Conservation (phyloP, 2,113 vertebrate genomes). For the Corythornis vintsioides region DNA sequence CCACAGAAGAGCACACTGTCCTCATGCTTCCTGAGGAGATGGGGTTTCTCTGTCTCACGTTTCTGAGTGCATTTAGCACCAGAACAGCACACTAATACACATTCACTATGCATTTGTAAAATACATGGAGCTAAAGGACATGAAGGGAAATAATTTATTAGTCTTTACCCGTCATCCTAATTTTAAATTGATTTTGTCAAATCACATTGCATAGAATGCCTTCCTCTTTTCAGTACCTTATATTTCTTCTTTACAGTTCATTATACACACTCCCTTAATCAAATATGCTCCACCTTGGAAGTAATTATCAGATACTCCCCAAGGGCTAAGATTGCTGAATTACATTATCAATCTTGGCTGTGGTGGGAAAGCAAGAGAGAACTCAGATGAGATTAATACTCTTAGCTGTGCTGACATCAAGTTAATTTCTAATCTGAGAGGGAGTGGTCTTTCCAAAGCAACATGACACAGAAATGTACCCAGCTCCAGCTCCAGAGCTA, state of each 20-base stretch:
- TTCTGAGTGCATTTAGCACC: not conserved
- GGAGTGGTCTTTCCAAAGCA: not conserved
- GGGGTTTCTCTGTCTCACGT: not conserved
- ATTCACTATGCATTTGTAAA: not conserved
- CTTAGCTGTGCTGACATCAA: not conserved
- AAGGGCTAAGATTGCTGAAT: conserved; percentile 62
- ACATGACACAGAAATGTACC: not conserved
- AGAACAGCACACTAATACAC: not conserved
- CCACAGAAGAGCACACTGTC: not conserved
- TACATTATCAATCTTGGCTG: conserved; percentile 45
- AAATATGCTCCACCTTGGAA: conserved; percentile 75
- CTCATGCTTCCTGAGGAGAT: not conserved
- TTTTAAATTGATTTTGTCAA: conserved; percentile 59
- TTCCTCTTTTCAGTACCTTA: conserved; percentile 42
- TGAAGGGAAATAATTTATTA: conserved; percentile 15
- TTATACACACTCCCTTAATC: conserved; percentile 72
- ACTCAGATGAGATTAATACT: conserved; percentile 31
- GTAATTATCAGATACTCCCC: conserved; percentile 72
- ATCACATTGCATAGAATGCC: conserved; percentile 45
- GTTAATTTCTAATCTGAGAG: not conserved
- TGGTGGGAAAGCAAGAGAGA: conserved; percentile 1
- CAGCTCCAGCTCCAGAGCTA: not conserved
- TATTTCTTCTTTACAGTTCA: conserved; percentile 72
- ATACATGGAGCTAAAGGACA: not conserved
- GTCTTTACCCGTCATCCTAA: conserved; percentile 46